Evolutionary conservation across 2,113 vertebrate genomes (phyloP), one percentile per base, ranked within the genome.

Genomic region (Cyanoramphus novaezelandiae): DNA sequence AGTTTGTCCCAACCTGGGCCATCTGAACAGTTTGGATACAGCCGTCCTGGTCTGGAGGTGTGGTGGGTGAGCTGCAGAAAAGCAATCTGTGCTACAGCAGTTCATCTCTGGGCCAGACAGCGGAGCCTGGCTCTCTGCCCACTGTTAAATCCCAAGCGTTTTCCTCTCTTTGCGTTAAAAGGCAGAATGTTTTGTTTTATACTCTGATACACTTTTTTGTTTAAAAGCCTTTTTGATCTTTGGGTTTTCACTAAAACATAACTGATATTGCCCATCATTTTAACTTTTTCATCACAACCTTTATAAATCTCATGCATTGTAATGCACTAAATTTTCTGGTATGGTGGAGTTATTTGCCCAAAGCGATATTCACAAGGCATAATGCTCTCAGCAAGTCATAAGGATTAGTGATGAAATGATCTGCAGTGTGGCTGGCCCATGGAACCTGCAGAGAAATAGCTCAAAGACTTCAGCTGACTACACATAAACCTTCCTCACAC

Each of bases 261-360:
- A 46, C 8, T 88, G 50, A 81, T 64, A 47, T 50, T 77, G 68
- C 55, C n/a, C 33, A 81, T 50, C 65, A 83, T 86, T 86, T 88
- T 75, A 90, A 95, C 55, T 8, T 88, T 84, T 93, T 79, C 47
- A 94, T 85, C 3, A 11, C 87, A 93, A 57, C 13, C 20, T 92
- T 59, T 60, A 43, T 50, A 67, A 63, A 88, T 68, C 68, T 71
- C 83, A 92, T 35, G 57, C 50, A 70, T 75, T 70, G 46, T 70
- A 83, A 60, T 60, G 64, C 47, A 77, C 15, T 52, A 35, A 3
- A 57, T 90, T 94, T 86, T 78, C 82, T 89, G 52, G 33, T 44
- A 41, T 21, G 50, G 39, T 79, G 50, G 59, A 88, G 55, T 78
- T 91, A 75, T 11, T 91, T 91, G 91, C 74, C 70, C 69, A 92